Conservation (phyloP, 1,140 invertebrate species). For the Protaetia brevitarsis region DNA sequence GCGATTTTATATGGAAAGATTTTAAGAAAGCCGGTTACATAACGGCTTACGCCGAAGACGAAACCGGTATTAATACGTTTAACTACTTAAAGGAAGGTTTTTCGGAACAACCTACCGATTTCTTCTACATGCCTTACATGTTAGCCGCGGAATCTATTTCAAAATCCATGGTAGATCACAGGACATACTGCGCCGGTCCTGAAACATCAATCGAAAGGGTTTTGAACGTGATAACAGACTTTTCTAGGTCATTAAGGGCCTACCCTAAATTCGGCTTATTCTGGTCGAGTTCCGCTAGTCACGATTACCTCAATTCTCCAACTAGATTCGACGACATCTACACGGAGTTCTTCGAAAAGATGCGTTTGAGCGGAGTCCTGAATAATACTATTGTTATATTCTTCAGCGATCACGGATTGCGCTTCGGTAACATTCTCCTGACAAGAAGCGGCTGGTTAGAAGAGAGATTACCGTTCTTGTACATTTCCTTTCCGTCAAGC, state of each 20-base stretch:
- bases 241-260: conserved; percentile 55
- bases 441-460: conserved; percentile 77
- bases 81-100: conserved; percentile 63
- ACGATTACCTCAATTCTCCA: conserved; percentile 61
- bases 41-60: conserved; percentile 65
- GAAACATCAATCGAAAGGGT: conserved; percentile 55
- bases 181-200: conserved; percentile 55
- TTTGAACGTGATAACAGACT: conserved; percentile 59
- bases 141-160: conserved; percentile 55
- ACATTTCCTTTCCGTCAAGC: conserved; percentile 66
- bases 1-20: conserved; percentile 63
- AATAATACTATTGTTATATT: conserved; percentile 65
- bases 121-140: conserved; percentile 67
- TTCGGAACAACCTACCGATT: conserved; percentile 65
- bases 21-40: conserved; percentile 58
- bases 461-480: conserved; percentile 77
- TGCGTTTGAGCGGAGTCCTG: conserved; percentile 45
- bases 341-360: conserved; percentile 51
- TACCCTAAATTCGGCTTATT: conserved; percentile 65
- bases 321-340: conserved; percentile 57
- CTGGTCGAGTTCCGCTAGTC: conserved; percentile 63
- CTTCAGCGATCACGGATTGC: conserved; percentile 81
- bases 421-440: conserved; percentile 70
- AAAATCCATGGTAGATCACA: conserved; percentile 40
- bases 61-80: conserved; percentile 57